These are phyloP conservation scores for Xanthia togata DNA, from an alignment of 2,888 invertebrate genomes.

Conservation along the genomic window DNA sequence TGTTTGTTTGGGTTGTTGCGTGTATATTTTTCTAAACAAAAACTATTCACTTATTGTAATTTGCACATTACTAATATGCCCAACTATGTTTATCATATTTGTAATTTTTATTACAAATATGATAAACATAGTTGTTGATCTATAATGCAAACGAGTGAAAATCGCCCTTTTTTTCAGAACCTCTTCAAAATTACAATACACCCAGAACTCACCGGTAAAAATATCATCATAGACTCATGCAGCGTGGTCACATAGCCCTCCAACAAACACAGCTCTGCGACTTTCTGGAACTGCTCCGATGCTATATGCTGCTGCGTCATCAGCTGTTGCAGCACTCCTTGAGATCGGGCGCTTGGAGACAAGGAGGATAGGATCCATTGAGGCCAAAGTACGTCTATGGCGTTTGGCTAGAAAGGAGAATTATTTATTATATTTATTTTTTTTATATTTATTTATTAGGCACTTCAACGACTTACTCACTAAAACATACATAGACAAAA, in stretches of 20 bases:
- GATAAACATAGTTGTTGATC: too few species aligned
- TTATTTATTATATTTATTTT: too few species aligned
- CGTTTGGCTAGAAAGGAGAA: slow-evolving; percentile 88
- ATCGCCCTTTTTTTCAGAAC: not conserved
- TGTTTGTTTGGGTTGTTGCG: too few species aligned
- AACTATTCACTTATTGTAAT: not conserved
- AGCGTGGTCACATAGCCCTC: slow-evolving; percentile 91
- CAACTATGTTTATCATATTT: not conserved
- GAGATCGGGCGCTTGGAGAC: slow-evolving; percentile 71
- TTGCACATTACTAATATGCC: not conserved
- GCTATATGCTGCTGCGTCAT: slow-evolving; percentile 76
- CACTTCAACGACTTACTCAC: too few species aligned
- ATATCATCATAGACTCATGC: slow-evolving; percentile 92
- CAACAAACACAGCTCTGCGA: slow-evolving; percentile 89
- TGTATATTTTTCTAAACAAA: not conserved
- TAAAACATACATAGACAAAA: too few species aligned
- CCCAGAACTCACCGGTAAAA: slow-evolving; percentile 91
- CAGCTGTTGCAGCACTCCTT: slow-evolving; percentile 73
- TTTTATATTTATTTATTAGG: too few species aligned
- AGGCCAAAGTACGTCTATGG: slow-evolving; percentile 91
- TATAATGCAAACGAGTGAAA: not conserved
- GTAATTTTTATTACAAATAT: too few species aligned
- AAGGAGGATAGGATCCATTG: slow-evolving; percentile 89
- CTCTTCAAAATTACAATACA: slow-evolving; percentile 6
- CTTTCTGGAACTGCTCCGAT: slow-evolving; percentile 82